Conservation (phyloP, 2,113 vertebrate species). For the Thymallus thymallus region DNA sequence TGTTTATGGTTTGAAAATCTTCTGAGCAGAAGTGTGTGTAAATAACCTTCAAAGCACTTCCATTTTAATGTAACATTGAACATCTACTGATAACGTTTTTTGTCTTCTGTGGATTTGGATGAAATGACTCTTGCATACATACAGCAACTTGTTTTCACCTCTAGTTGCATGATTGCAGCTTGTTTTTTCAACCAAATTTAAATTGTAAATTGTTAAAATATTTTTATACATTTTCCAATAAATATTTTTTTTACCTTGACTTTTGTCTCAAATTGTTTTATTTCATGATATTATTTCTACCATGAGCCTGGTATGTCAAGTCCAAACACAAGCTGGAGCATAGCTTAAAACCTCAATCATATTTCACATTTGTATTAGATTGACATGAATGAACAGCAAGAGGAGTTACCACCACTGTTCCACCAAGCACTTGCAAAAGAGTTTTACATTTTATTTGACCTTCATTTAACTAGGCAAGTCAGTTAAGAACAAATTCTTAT, state of each 20-base stretch:
- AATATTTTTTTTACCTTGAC: constrained; percentile 73
- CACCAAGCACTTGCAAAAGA: neutral
- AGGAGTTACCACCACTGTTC: neutral
- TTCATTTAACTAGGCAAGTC: no score
- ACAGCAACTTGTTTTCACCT: neutral
- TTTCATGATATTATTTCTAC: neutral
- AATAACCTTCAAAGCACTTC: constrained; percentile 72
- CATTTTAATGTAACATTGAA: constrained; percentile 58
- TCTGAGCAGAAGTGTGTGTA: constrained; percentile 58
- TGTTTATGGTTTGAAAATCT: constrained; percentile 58
- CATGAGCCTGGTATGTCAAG: neutral
- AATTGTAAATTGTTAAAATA: constrained; percentile 77
- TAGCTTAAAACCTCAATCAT: neutral
- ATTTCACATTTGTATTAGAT: neutral
- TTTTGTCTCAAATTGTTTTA: neutral
- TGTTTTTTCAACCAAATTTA: constrained; percentile 59
- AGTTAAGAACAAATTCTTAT: no score
- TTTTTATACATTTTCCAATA: constrained; percentile 82
- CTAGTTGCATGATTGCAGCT: constrained; percentile 66
- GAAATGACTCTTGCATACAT: neutral
- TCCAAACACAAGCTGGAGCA: no score
- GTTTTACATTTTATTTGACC: no score
- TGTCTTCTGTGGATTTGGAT: constrained; percentile 49
- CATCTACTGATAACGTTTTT: constrained; percentile 43
- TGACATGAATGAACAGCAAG: neutral